A percentile compares a stretch with the other conserved stretches of the same genome.
phyloP scores from a whole-genome alignment of 2,113 vertebrate genomes.

The Rissa tridactyla region DNA sequence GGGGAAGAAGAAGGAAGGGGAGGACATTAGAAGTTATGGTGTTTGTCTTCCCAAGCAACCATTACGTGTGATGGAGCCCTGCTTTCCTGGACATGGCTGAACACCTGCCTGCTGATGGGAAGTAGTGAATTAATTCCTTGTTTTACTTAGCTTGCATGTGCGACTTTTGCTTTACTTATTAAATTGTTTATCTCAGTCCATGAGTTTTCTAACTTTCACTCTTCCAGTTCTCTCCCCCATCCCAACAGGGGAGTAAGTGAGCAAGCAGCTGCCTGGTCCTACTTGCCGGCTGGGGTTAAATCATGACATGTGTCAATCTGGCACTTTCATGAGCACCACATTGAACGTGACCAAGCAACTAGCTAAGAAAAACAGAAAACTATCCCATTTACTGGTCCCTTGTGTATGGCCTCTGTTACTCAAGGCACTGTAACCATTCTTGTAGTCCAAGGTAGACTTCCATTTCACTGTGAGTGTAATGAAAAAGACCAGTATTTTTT shows the following conservation, averaged over 20 bases:
- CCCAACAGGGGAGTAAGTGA: not conserved
- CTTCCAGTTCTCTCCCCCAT: not conserved
- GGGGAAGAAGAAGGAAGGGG: no score
- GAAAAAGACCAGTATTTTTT: not conserved
- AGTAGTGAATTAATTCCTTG: no score
- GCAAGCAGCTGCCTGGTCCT: not conserved
- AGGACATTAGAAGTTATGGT: no score
- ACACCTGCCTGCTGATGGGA: no score
- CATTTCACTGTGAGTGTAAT: not conserved
- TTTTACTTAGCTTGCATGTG: no score
- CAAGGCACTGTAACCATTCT: not conserved
- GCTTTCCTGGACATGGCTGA: no score
- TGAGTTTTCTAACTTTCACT: no score
- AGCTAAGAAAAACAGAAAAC: not conserved
- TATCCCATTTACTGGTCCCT: not conserved
- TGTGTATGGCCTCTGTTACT: not conserved
- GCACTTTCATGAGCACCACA: not conserved
- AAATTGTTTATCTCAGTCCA: no score
- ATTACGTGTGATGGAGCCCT: no score
- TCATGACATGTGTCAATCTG: not conserved
- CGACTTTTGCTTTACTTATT: no score
- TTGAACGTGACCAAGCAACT: not conserved
- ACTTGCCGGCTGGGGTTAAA: not conserved
- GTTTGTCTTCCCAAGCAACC: no score
- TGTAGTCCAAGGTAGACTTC: not conserved